These are phyloP conservation scores for Drosophila antonietae DNA, from an alignment of 2,888 invertebrate species.

Conservation along the genomic window DNA sequence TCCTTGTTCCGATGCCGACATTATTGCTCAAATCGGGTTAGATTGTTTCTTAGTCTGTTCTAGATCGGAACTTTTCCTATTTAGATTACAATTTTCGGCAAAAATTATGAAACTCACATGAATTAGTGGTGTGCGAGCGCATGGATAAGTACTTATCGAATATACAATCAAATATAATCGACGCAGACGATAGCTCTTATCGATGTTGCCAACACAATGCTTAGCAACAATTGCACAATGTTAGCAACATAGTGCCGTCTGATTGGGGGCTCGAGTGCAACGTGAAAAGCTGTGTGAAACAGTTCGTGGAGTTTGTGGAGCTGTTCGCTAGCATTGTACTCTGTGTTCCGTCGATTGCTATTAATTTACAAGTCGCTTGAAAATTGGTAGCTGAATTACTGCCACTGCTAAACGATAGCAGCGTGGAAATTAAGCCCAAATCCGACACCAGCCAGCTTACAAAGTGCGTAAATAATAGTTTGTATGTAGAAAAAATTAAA, in stretches of 20 bases:
- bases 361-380: conserved; percentile 48
- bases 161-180: neutral
- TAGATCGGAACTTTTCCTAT: conserved; percentile 4
- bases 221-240: conserved; percentile 39
- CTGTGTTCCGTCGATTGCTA: conserved; percentile 57
- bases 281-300: conserved; percentile 49
- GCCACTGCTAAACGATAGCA: conserved; percentile 42
- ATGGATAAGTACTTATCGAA: conserved; percentile 18
- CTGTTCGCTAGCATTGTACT: conserved; percentile 50
- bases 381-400: conserved; percentile 46
- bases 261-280: conserved; percentile 70
- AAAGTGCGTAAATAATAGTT: conserved; percentile 58
- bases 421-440: conserved; percentile 45
- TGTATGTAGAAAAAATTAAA: conserved; percentile 6
- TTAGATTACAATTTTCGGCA: conserved; percentile 26
- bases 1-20: conserved; percentile 77
- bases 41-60: conserved; percentile 7
- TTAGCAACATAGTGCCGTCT: conserved; percentile 36
- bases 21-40: conserved; percentile 53
- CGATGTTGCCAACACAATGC: conserved; percentile 26
- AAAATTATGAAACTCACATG: conserved; percentile 64
- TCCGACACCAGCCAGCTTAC: conserved; percentile 40
- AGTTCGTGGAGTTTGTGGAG: conserved; percentile 60
- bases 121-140: conserved; percentile 26
- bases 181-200: neutral